Conservation (phyloP, 2,113 vertebrate species). For the Monarcha castaneiventris region DNA sequence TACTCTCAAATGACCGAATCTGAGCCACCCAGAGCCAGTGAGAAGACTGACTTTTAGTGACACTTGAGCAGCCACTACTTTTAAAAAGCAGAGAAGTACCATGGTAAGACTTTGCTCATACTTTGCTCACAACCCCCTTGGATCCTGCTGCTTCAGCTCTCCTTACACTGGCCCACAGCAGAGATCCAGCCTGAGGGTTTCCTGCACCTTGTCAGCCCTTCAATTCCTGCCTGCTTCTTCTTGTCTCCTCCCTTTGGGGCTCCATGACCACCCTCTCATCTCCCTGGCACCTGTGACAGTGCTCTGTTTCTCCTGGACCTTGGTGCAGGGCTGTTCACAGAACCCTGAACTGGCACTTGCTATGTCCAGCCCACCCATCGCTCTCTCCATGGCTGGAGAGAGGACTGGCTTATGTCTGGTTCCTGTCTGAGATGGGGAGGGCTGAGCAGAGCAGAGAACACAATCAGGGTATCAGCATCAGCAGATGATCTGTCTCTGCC, state of each 20-base stretch:
- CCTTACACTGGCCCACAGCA: neutral
- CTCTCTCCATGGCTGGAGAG: neutral
- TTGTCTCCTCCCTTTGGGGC: neutral
- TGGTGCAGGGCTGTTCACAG: fast-evolving
- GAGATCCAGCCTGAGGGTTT: neutral
- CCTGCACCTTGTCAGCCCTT: neutral
- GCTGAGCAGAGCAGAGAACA: fast-evolving
- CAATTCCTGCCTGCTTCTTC: neutral
- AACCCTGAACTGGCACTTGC: fast-evolving
- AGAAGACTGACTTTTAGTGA: neutral
- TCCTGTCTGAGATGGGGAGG: neutral
- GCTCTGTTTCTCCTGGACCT: neutral
- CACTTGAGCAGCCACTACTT: neutral
- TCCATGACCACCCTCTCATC: neutral
- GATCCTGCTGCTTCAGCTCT: neutral
- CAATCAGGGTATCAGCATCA: neutral
- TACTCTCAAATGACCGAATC: neutral
- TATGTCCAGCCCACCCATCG: neutral
- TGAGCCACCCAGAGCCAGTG: neutral
- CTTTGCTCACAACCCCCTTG: fast-evolving
- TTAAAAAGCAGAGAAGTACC: neutral
- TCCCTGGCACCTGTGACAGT: too few relatives aligned
- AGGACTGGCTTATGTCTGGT: neutral
- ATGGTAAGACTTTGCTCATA: neutral
- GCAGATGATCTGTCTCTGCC: neutral